Percentiles rank a stretch among this genome's conserved stretches.
Conservation (phyloP, 2,113 vertebrate species). For the Empidonax alnorum region DNA sequence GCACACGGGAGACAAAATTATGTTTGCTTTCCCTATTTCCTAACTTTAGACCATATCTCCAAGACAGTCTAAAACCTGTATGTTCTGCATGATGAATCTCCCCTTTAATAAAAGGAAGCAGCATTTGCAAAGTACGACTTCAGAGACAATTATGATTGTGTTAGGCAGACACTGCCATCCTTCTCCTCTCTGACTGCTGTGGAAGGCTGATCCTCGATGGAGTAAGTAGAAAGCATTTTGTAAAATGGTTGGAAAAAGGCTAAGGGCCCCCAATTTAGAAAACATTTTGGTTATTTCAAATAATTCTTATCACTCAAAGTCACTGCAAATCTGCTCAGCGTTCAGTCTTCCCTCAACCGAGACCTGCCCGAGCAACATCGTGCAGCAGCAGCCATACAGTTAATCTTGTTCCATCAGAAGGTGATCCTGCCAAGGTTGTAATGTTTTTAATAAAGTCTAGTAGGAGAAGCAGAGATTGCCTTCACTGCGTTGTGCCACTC, state of each 20-base stretch:
- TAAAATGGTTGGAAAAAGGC: slow-evolving; percentile 16
- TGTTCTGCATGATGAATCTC: slow-evolving; percentile 51
- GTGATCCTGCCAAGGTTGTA: slow-evolving; percentile 60
- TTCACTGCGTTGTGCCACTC: background rate
- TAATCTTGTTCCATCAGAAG: slow-evolving; percentile 57
- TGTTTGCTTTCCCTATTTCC: slow-evolving; percentile 50
- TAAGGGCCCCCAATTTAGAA: background rate
- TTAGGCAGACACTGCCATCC: slow-evolving; percentile 40
- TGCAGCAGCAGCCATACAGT: slow-evolving; percentile 19
- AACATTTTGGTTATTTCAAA: slow-evolving; percentile 40
- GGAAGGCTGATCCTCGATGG: background rate
- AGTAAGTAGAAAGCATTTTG: slow-evolving; percentile 19
- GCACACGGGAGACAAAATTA: slow-evolving; percentile 44
- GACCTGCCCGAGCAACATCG: background rate
- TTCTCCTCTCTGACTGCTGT: slow-evolving; percentile 12
- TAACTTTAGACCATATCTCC: slow-evolving; percentile 37
- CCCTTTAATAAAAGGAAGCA: slow-evolving; percentile 64
- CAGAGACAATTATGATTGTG: slow-evolving; percentile 28
- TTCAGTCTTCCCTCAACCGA: slow-evolving; percentile 49
- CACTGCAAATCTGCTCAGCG: slow-evolving; percentile 1
- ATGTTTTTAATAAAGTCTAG: slow-evolving; percentile 62
- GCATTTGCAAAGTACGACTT: slow-evolving; percentile 36
- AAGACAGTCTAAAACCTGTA: slow-evolving; percentile 26
- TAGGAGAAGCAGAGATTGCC: slow-evolving; percentile 28
- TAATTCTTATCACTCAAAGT: slow-evolving; percentile 61